Percentiles rank a stretch among this genome's conserved stretches.
Conservation (phyloP, 2,888 invertebrate genomes). For the Rhagonycha lutea region DNA sequence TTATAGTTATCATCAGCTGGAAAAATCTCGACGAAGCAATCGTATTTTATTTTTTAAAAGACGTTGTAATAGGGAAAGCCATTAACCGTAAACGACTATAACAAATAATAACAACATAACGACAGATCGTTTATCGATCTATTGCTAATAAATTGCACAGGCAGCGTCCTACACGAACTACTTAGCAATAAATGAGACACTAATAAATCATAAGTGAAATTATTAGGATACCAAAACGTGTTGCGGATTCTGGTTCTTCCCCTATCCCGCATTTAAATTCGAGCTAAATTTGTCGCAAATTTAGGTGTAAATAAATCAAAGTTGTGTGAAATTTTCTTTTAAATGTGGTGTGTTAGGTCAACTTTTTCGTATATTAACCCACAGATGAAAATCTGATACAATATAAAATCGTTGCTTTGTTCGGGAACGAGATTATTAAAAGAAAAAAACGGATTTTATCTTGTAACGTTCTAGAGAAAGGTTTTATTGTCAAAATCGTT, state of each 20-base stretch:
- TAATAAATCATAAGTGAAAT: background rate
- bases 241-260: background rate
- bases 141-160: conserved; percentile 24
- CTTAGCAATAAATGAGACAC: background rate
- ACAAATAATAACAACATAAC: conserved; percentile 25
- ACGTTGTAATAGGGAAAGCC: conserved; percentile 17
- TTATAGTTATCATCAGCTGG: conserved; percentile 13
- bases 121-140: conserved; percentile 22
- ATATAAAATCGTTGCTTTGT: background rate
- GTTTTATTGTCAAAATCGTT: background rate
- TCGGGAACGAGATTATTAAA: background rate
- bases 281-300: background rate
- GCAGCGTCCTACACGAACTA: background rate
- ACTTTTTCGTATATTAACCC: background rate
- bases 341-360: background rate
- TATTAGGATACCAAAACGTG: background rate
- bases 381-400: background rate
- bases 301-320: background rate
- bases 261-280: background rate
- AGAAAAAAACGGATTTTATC: background rate
- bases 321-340: background rate
- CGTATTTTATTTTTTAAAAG: conserved; percentile 22
- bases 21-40: conserved; percentile 13
- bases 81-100: conserved; percentile 27
- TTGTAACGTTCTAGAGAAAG: background rate